Conservation (phyloP, 2,888 invertebrate species). For the Pimpla rufipes region DNA sequence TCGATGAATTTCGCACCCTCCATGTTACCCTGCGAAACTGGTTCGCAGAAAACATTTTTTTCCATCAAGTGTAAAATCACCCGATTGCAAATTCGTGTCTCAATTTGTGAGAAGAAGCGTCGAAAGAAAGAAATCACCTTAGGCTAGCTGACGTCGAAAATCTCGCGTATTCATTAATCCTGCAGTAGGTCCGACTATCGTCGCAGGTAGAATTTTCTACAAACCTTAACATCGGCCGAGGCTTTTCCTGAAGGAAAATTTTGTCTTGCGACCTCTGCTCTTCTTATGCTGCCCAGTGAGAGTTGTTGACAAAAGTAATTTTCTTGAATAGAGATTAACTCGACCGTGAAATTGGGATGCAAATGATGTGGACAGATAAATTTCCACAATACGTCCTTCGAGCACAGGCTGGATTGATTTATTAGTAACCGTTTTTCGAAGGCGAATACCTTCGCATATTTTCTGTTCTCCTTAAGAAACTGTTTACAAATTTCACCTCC, state of each 20-base stretch:
- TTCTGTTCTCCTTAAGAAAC: slow-evolving; percentile 72
- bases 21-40: not conserved
- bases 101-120: not conserved
- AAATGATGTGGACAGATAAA: not conserved
- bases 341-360: slow-evolving; percentile 59
- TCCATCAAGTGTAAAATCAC: not conserved
- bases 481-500: slow-evolving; percentile 72
- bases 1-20: not conserved
- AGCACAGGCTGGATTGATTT: not conserved
- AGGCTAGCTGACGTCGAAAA: not conserved
- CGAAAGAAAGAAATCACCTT: not conserved
- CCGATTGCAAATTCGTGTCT: not conserved
- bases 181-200: not conserved
- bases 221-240: not conserved
- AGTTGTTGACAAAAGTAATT: slow-evolving; percentile 75
- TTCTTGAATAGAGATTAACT: slow-evolving; percentile 69
- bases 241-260: not conserved
- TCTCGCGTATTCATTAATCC: no score
- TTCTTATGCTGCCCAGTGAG: slow-evolving; percentile 70
- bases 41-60: not conserved
- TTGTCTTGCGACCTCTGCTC: slow-evolving; percentile 39
- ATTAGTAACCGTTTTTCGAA: not conserved
- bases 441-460: slow-evolving; percentile 49
- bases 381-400: slow-evolving; percentile 16
- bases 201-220: not conserved